phyloP scores from a whole-genome alignment of 2,797 vertebrate genomes.

The Onychomys torridus region DNA sequence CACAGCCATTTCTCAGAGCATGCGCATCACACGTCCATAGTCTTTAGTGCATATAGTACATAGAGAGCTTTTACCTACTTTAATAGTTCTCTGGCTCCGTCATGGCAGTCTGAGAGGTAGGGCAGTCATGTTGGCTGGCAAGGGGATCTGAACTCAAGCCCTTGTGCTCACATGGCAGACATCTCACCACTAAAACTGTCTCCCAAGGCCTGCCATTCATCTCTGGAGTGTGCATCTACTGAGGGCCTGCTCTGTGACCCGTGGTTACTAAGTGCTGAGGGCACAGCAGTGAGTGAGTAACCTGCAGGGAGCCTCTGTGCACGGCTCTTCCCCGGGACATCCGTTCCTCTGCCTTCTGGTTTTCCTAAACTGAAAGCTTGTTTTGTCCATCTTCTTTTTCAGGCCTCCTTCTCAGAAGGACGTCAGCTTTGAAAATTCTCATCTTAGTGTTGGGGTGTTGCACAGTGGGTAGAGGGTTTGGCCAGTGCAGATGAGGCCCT shows the following conservation, averaged over 20 bases:
- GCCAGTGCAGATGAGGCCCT: not conserved
- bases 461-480: not conserved
- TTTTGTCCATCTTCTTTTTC: not conserved
- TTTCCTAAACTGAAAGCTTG: conserved; percentile 4
- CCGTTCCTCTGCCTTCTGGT: not conserved
- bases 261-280: not conserved
- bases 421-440: not conserved
- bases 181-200: not conserved
- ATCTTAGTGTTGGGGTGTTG: not conserved
- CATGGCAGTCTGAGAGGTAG: not conserved
- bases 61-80: not conserved
- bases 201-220: not conserved
- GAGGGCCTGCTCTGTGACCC: not conserved
- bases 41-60: not conserved
- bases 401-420: conserved; percentile 39
- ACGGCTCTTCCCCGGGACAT: not conserved
- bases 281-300: not conserved
- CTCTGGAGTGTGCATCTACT: not conserved
- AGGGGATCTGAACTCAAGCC: not conserved
- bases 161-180: not conserved
- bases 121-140: not conserved
- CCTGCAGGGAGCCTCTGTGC: not conserved
- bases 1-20: not conserved
- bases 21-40: not conserved
- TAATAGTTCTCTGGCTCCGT: not conserved